phyloP scores from a whole-genome alignment of 2,888 invertebrate genomes.

The Endotricha flammealis region DNA sequence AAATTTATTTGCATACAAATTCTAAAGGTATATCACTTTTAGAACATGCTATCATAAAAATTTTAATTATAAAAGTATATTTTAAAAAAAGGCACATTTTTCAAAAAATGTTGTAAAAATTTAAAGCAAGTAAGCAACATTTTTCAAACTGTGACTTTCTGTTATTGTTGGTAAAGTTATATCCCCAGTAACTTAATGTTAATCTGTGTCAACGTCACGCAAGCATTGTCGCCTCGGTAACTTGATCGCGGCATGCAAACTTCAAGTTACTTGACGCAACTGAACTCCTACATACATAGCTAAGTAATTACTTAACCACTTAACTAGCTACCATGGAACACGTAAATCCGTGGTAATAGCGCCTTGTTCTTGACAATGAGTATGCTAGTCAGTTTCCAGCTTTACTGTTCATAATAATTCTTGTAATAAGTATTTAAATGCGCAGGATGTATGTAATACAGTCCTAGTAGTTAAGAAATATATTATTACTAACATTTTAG shows the following conservation, averaged over 20 bases:
- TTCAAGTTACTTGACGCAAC: constrained; percentile 19
- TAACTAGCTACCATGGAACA: constrained; percentile 3
- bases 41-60: too few relatives aligned
- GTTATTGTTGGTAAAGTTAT: not conserved
- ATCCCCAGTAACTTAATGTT: not conserved
- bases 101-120: too few relatives aligned
- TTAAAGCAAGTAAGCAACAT: too few relatives aligned
- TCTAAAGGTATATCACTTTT: too few relatives aligned
- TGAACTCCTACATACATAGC: constrained; percentile 14
- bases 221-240: constrained; percentile 3
- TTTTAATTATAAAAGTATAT: too few relatives aligned
- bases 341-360: not conserved
- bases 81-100: too few relatives aligned
- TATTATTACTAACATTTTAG: too few relatives aligned
- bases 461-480: too few relatives aligned
- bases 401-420: not conserved
- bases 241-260: constrained; percentile 1
- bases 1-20: too few relatives aligned
- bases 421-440: too few relatives aligned
- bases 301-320: constrained; percentile 24
- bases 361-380: constrained; percentile 1
- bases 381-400: not conserved
- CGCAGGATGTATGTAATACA: too few relatives aligned
- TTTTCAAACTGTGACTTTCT: too few relatives aligned
- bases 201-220: not conserved